Evolutionary conservation across 1,140 invertebrate species (phyloP), one percentile per base, ranked within the genome.

Genomic region (Charaxes varanes): DNA sequence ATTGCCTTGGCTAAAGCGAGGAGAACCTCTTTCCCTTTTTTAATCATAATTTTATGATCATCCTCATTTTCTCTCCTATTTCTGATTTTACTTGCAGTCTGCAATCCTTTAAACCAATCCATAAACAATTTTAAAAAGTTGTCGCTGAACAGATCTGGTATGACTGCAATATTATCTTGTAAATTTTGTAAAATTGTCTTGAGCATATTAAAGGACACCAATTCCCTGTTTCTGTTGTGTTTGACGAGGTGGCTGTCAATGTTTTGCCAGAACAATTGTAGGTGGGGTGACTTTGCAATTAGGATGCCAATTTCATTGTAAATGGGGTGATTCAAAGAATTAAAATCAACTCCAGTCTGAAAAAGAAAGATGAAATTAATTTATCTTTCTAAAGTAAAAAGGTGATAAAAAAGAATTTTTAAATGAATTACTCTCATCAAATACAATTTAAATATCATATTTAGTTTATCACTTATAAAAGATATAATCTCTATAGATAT

Each of bases 181-280:
- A 85, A 53, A 49, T 83, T 86, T 30, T 74, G 62, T n/a, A 88
- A 54, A 18, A 89, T 74, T n/a, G 78, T 61, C 10, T 76, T 82
- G 0, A 88, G 65, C 35, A 89, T 66, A 49, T 87, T 84, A 11
- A 86, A 62, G 23, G 80, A 82, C 2, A 88, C 77, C 17, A 87
- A 55, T 69, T 88, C 86, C 50, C 86, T 86, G 40, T 86, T 90
- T 53, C 86, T 86, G 21, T 89, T 89, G 15, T 87, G 87, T 58
- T 87, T 88, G 11, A 60, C 41, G 42, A 90, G 83, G 34, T 85
- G 80, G 19, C 80, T 63, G 55, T 91, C 89, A 21, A 91, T 79
- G 32, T 73, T 81, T 14, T 59, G 68, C 86, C 89, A 89, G 65
- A 90, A 89, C 23, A 83, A 23, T 27, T 62, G 33, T 1, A 87